Base-by-base conservation (phyloP, 2,888 invertebrate genomes). In the Hyles lineata region DNA sequence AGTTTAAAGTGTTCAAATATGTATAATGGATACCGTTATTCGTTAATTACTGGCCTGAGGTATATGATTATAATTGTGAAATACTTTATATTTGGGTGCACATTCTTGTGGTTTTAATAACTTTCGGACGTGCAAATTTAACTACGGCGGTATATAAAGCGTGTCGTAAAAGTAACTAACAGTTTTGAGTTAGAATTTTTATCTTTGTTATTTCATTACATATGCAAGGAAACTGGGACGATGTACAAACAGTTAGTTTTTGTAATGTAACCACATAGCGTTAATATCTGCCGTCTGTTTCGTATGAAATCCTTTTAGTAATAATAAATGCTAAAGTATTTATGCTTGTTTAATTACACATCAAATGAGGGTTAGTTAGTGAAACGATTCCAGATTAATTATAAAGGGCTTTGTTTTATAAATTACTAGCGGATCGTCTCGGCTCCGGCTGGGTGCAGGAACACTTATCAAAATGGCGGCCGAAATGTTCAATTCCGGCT, bases 201-300 rank as follows among this genome's bases (percentile, higher is more conserved):
- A 32, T 59, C 23, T 71, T 70, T 71, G 23, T 71, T 69, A 60
- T 50, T 77, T 75, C 80, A 79, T 82, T 76, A 79, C 73, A 76
- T 79, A 78, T 80, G 76, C 74, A 82, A 79, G 76, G 75, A 82
- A 85, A 83, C 80, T 83, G 79, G 83, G 75, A 76, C 82, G 76
- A 76, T 82, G 76, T 78, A 78, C 76, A 77, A 77, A 81, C 79
- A 72, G 81, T 79, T 75, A 75, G 55, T 77, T 78, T 80, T 79
- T 79, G 79, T 77, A 79, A 79, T 73, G 74, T 70, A 74, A 73
- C 70, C 74, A 77, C 58, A 72, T 72, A 74, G 70, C 77, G 76
- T 72, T 69, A 79, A 76, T 74, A 70, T 50, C 50, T 61, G 67
- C 55, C 63, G 29, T 72, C 61, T 71, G 70, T 35, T 58, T n/a